These are phyloP conservation scores for Plebejus melissa DNA, from an alignment of 2,888 invertebrate species.

Conservation along the genomic window DNA sequence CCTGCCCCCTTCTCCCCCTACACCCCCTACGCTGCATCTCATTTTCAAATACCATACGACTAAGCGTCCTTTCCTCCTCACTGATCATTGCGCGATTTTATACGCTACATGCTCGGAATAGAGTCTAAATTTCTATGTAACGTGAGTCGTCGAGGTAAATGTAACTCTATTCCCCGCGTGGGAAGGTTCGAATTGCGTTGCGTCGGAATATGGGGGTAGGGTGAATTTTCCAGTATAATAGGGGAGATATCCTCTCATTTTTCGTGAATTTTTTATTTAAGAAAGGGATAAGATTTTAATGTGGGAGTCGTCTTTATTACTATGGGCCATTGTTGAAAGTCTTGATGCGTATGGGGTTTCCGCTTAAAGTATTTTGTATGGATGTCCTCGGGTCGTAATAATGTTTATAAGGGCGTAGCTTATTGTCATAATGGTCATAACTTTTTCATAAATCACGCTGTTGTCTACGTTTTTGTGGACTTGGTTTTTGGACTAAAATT, in stretches of 20 bases:
- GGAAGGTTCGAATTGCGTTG: slow-evolving; percentile 68
- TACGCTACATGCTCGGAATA: slow-evolving; percentile 50
- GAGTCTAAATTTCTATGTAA: slow-evolving; percentile 46
- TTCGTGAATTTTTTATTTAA: slow-evolving; percentile 80
- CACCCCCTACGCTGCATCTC: slow-evolving; percentile 70
- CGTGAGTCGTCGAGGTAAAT: slow-evolving; percentile 50
- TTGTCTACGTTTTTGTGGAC: not conserved
- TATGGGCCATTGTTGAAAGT: slow-evolving; percentile 67
- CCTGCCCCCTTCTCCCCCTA: slow-evolving; percentile 38
- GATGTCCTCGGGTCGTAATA: slow-evolving; percentile 58
- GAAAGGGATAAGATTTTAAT: slow-evolving; percentile 80
- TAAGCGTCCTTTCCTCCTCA: slow-evolving; percentile 59
- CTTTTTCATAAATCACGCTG: not conserved
- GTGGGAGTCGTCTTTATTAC: slow-evolving; percentile 76
- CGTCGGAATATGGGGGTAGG: slow-evolving; percentile 46
- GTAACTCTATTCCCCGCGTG: slow-evolving; percentile 59
- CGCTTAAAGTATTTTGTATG: slow-evolving; percentile 75
- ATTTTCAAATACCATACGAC: slow-evolving; percentile 71
- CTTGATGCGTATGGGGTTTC: slow-evolving; percentile 73
- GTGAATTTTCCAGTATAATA: slow-evolving; percentile 62
- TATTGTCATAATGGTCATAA: slow-evolving; percentile 21
- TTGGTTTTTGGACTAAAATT: not conserved
- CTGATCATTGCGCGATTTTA: slow-evolving; percentile 48
- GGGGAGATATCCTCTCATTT: slow-evolving; percentile 73
- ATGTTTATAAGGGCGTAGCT: slow-evolving; percentile 57